Conservation (phyloP, 2,113 vertebrate species). For the Neofelis nebulosa region DNA sequence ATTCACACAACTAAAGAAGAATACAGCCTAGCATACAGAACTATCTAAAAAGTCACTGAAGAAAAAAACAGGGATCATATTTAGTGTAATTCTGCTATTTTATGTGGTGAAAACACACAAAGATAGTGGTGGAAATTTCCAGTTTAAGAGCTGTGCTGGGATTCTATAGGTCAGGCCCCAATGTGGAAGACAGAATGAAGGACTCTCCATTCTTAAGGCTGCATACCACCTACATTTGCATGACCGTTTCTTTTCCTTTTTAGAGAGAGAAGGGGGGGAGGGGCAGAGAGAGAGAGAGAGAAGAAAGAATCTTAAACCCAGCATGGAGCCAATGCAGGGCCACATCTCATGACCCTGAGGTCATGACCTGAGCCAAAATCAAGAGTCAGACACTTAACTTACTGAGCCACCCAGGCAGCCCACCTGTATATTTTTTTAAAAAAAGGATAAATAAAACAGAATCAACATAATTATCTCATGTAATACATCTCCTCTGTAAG, state of each 20-base stretch:
- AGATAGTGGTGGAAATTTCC: background rate
- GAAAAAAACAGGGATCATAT: background rate
- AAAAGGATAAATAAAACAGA: conserved; percentile 2
- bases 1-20: background rate
- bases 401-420: too few species aligned
- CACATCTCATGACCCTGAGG: too few species aligned
- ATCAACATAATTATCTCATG: conserved; percentile 18
- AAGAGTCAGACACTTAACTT: too few species aligned
- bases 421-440: background rate
- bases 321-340: too few species aligned
- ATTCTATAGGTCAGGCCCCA: background rate
- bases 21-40: background rate
- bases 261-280: too few species aligned
- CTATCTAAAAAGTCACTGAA: background rate
- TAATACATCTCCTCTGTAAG: background rate
- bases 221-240: background rate
- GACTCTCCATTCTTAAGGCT: background rate
- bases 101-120: background rate
- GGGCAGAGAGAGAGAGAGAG: too few species aligned
- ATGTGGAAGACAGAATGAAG: background rate
- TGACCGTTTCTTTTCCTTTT: background rate
- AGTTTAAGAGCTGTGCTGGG: background rate
- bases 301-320: too few species aligned
- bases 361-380: too few species aligned
- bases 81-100: background rate